Evolutionary conservation across 2,113 vertebrate genomes (phyloP), one percentile per base, ranked within the genome.

Genomic region (Dromas ardeola): DNA sequence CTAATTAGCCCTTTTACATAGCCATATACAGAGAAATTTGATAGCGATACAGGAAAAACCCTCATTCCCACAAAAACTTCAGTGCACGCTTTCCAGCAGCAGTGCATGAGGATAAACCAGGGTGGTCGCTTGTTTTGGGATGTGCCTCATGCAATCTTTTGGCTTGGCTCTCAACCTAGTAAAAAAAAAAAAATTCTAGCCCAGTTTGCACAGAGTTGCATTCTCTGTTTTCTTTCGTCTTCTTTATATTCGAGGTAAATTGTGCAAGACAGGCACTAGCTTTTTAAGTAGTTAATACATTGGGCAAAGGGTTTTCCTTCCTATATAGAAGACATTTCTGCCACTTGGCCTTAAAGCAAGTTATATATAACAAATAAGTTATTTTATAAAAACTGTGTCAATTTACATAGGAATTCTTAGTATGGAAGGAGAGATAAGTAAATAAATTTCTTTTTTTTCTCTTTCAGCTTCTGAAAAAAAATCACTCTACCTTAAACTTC

Each of bases 21-120:
- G 67, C 52, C 62, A 30, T 32, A 42, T 63, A 43, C 27, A 87
- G 90, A 91, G 92, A 95, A 94, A 95, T 76, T 32, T 82, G 83
- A 93, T 29, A 50, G 79, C 52, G 87, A 29, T 76, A 29, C 52
- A 90, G 85, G 81, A 76, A 88, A 96, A 91, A 45, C 56, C 58
- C 55, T 10, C 63, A 65, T 95, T 95, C 76, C 93, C 91, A 91
- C 81, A 92, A 71, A 92, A 72, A 40, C 90, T 82, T 91, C 4
- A 15, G 66, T 78, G 85, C 66, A 36, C 30, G 3, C 11, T 29
- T 92, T 87, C 66, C 86, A 77, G 90, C 12, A 91, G 93, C 50
- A 70, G 66, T 23, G 62, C 53, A 63, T 25, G n/a, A 90, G 92
- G 87, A 71, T 43, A 42, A 92, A 32, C 9, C 21, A 38, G 73